Conservation (phyloP, 2,888 invertebrate species). For the Pegoplata infirma region DNA sequence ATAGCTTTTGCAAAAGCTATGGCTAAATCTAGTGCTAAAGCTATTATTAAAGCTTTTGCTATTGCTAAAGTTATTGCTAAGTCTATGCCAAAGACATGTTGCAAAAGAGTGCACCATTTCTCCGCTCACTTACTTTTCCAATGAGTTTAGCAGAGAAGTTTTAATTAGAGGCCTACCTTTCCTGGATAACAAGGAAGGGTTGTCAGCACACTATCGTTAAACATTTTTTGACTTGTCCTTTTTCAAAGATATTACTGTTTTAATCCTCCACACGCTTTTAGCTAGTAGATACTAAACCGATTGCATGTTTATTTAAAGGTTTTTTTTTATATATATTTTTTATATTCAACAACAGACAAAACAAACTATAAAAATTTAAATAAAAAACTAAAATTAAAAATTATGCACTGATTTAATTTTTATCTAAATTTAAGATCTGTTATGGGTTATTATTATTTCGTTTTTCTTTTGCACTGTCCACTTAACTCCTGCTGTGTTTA, state of each 20-base stretch:
- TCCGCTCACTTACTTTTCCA: too few species aligned
- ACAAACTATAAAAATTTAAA: conserved; percentile 19
- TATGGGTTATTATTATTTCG: too few species aligned
- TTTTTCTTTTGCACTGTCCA: neutral
- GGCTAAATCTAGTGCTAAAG: too few species aligned
- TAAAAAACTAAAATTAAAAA: conserved; percentile 3
- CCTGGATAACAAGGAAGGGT: too few species aligned
- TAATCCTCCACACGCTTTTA: neutral
- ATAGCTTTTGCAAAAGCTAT: too few species aligned
- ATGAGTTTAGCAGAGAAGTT: too few species aligned
- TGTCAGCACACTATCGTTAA: neutral
- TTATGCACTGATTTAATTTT: conserved; percentile 38
- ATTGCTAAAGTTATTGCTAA: too few species aligned
- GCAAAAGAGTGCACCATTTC: too few species aligned
- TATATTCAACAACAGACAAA: conserved; percentile 1
- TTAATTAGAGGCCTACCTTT: too few species aligned
- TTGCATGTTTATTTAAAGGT: conserved; percentile 21
- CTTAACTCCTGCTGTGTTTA: conserved; percentile 25
- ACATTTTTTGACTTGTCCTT: neutral
- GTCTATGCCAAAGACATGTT: too few species aligned
- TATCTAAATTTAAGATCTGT: conserved; percentile 23
- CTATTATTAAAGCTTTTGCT: too few species aligned
- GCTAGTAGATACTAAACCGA: neutral
- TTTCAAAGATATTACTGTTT: neutral
- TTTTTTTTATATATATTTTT: too few species aligned